Evolutionary conservation across 2,113 vertebrate genomes (phyloP).

Genomic region (Pseudopipra pipra): DNA sequence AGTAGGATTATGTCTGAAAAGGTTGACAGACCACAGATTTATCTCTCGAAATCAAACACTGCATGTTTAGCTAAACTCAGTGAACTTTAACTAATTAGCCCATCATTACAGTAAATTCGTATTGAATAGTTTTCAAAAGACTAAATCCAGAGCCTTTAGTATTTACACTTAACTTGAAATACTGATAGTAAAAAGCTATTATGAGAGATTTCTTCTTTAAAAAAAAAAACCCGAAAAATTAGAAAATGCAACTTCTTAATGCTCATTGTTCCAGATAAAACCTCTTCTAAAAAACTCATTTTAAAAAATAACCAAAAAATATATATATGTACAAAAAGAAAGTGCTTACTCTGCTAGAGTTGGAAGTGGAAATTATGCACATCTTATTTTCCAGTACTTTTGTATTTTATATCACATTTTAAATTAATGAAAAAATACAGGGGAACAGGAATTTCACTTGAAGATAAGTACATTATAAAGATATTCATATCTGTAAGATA

Average conservation of each 20-base stretch:
- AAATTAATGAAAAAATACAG: background rate
- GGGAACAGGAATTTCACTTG: background rate
- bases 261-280: background rate
- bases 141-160: background rate
- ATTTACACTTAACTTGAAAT: background rate
- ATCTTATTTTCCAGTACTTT: background rate
- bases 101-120: conserved; percentile 47
- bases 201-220: background rate
- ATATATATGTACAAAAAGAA: background rate
- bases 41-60: conserved; percentile 63
- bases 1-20: conserved; percentile 61
- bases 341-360: background rate
- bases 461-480: background rate
- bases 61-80: conserved; percentile 47
- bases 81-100: conserved; percentile 71
- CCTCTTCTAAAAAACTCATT: background rate
- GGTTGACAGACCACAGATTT: conserved; percentile 69
- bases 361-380: background rate
- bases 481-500: background rate
- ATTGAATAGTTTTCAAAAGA: background rate
- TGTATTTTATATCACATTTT: background rate
- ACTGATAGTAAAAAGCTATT: background rate
- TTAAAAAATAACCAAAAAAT: background rate
- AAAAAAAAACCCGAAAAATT: background rate
- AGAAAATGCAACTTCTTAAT: background rate